A percentile compares a stretch with the other conserved stretches of the same genome.
Evolutionary conservation across 2,113 vertebrate species (phyloP).

Genomic region (Phocoena phocoena): DNA sequence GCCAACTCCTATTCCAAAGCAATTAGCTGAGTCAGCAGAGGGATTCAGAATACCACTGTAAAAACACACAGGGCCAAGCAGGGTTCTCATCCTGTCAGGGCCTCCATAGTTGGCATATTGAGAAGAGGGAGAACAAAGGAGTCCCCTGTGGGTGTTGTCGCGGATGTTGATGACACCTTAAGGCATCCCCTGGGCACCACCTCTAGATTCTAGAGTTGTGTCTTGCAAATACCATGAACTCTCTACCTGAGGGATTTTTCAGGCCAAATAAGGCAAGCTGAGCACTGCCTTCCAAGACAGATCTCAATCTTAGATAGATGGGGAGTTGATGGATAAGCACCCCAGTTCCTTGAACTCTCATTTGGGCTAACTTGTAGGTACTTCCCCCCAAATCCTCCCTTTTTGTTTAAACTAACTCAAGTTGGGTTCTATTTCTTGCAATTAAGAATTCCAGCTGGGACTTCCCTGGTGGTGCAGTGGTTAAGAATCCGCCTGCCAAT

Average conservation of each 20-base stretch:
- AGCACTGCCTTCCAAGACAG: neutral
- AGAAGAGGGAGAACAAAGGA: neutral
- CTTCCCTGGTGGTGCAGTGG: no score
- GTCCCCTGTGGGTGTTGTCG: neutral
- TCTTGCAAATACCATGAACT: neutral
- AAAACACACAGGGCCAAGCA: neutral
- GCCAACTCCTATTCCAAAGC: neutral
- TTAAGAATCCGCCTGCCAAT: no score
- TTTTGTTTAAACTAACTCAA: slow-evolving; percentile 21
- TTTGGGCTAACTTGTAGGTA: neutral
- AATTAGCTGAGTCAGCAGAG: neutral
- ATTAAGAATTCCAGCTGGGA: neutral
- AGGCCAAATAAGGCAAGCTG: neutral
- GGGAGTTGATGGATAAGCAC: neutral
- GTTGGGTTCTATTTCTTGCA: neutral
- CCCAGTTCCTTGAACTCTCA: neutral
- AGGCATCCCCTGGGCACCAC: neutral
- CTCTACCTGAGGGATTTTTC: neutral
- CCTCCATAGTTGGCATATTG: neutral
- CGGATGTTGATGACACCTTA: neutral
- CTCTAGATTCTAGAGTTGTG: neutral
- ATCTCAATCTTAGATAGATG: neutral
- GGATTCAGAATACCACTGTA: neutral
- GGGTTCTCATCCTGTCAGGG: neutral
- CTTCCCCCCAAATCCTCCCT: no score